Percentiles rank a stretch among this genome's conserved stretches.
phyloP scores from a whole-genome alignment of 2,797 vertebrate species.

The Gadopsis bispinosus region DNA sequence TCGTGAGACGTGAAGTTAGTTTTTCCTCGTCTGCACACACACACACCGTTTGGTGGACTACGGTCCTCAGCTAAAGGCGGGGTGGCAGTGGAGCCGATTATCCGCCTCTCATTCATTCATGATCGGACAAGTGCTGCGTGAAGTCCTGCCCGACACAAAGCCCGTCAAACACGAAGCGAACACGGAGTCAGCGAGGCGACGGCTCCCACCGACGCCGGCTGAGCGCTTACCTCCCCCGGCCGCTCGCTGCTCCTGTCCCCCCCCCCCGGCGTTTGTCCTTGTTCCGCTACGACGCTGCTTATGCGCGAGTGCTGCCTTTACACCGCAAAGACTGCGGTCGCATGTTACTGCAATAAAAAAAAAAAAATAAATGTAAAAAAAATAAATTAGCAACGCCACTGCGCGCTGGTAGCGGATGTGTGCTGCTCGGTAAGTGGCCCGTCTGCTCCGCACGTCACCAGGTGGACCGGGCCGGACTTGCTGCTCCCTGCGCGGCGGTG shows the following conservation, averaged over 20 bases:
- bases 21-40: conserved; percentile 47
- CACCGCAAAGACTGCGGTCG: conserved; percentile 71
- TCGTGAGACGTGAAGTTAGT: conserved; percentile 65
- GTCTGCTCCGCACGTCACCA: conserved; percentile 63
- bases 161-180: conserved; percentile 30
- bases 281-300: conserved; percentile 73
- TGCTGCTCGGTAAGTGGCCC: conserved; percentile 50
- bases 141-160: conserved; percentile 57
- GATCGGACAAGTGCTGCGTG: conserved; percentile 56
- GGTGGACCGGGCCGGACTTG: conserved; percentile 65
- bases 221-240: conserved; percentile 80
- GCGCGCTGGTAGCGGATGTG: conserved; percentile 44
- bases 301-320: conserved; percentile 74
- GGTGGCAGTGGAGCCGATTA: conserved; percentile 62
- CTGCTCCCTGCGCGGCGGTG: conserved; percentile 59
- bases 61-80: conserved; percentile 59
- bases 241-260: conserved; percentile 72
- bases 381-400: conserved; percentile 37
- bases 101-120: conserved; percentile 64
- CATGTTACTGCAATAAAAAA: conserved; percentile 64
- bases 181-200: conserved; percentile 36
- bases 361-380: no score
- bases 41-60: conserved; percentile 64
- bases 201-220: conserved; percentile 35
- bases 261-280: conserved; percentile 77